Conservation (phyloP, 2,113 vertebrate species). For the Salminus brasiliensis region DNA sequence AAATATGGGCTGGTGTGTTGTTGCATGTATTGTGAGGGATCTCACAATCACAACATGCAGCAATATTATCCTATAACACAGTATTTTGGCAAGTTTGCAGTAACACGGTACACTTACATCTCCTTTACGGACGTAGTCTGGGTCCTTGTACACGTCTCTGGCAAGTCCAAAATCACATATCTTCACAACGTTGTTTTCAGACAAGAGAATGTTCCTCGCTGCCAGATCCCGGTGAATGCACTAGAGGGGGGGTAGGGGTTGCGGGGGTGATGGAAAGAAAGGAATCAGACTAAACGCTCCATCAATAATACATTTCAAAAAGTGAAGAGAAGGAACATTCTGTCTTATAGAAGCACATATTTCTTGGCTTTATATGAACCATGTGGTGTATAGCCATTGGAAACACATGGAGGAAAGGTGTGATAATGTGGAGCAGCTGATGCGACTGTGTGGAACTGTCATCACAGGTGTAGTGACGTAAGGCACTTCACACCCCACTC, state of each 20-base stretch:
- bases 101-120: conserved; percentile 79
- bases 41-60: background rate
- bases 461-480: conserved; percentile 56
- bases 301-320: conserved; percentile 10
- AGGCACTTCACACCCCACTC: conserved; percentile 49
- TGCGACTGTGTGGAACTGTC: conserved; percentile 60
- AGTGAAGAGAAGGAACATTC: background rate
- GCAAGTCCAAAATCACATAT: conserved; percentile 95
- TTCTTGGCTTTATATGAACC: conserved; percentile 48
- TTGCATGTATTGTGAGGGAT: background rate
- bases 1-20: too few species aligned
- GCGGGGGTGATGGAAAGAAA: too few species aligned
- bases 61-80: background rate
- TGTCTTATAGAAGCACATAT: conserved; percentile 17
- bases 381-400: conserved; percentile 36
- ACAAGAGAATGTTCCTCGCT: conserved; percentile 91
- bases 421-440: conserved; percentile 43
- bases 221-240: conserved; percentile 93
- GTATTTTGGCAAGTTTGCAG: background rate
- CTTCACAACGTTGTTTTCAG: conserved; percentile 95
- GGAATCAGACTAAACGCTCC: conserved; percentile 12
- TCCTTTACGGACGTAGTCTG: conserved; percentile 93
- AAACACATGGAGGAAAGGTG: conserved; percentile 50
- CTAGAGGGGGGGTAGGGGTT: conserved; percentile 71
- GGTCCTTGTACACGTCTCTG: conserved; percentile 93